Percentiles rank a stretch among this genome's conserved stretches.
These are phyloP conservation scores for Tupaia chinensis DNA, from an alignment of 2,113 vertebrate genomes.

Conservation along the genomic window DNA sequence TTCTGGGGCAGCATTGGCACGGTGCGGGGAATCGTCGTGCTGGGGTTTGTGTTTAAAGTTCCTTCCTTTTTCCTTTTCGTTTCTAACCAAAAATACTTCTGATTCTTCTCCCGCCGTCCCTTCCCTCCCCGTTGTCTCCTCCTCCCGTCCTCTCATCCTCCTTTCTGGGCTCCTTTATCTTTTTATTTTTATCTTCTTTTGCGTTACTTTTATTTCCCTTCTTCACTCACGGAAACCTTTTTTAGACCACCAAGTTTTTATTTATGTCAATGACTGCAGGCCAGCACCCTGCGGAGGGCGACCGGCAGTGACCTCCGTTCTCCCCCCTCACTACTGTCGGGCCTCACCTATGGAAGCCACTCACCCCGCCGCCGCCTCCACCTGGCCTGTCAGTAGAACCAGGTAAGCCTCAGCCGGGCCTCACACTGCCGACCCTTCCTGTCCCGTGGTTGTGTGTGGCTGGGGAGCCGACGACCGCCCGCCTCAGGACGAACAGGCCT, in stretches of 20 bases:
- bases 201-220: slow-evolving; percentile 81
- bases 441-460: neutral
- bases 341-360: slow-evolving; percentile 82
- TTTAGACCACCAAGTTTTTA: slow-evolving; percentile 99
- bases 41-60: slow-evolving; percentile 71
- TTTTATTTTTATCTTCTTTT: slow-evolving; percentile 75
- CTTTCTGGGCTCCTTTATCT: slow-evolving; percentile 81
- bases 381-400: slow-evolving; percentile 51
- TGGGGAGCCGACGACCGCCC: neutral
- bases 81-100: slow-evolving; percentile 87
- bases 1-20: fast-evolving
- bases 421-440: fast-evolving
- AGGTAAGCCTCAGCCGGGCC: slow-evolving; percentile 81
- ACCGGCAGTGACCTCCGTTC: slow-evolving; percentile 90
- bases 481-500: too few species aligned
- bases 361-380: slow-evolving; percentile 85
- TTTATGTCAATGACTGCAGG: slow-evolving; percentile 99
- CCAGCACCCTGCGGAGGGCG: slow-evolving; percentile 90
- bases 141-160: slow-evolving; percentile 80
- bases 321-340: slow-evolving; percentile 86
- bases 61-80: slow-evolving; percentile 82
- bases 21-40: fast-evolving
- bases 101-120: slow-evolving; percentile 91
- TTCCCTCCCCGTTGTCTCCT: slow-evolving; percentile 71
- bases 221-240: slow-evolving; percentile 91